Percentiles rank a stretch among this genome's conserved stretches.
Evolutionary conservation across 2,888 invertebrate genomes (phyloP).

Genomic region (Chaetogeoica ovagalla): DNA sequence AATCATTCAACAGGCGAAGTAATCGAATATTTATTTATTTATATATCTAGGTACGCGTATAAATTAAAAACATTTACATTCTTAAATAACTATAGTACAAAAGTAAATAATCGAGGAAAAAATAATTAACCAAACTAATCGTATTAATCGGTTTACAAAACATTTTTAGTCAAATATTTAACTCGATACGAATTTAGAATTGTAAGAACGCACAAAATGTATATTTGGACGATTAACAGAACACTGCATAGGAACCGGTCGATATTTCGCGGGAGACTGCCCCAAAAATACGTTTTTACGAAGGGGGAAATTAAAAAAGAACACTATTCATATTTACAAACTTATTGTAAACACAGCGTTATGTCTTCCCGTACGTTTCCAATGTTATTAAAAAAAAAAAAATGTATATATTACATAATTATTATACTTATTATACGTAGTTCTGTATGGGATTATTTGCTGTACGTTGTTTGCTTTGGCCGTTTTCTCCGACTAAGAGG

Average conservation of each 20-base stretch:
- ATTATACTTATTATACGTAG: constrained; percentile 12
- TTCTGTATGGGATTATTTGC: background rate
- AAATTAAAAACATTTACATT: too few species aligned
- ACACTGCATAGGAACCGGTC: background rate
- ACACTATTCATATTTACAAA: constrained; percentile 12
- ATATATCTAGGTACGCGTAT: too few species aligned
- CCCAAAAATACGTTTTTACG: background rate
- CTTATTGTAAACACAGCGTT: background rate
- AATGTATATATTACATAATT: background rate
- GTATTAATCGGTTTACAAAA: too few species aligned
- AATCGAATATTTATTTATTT: too few species aligned
- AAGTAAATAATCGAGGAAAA: too few species aligned
- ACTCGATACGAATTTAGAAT: too few species aligned
- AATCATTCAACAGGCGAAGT: too few species aligned
- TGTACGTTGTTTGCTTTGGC: constrained; percentile 27
- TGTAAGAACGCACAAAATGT: too few species aligned
- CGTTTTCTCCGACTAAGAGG: background rate
- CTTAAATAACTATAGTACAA: too few species aligned
- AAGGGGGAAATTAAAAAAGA: constrained; percentile 35
- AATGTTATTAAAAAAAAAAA: constrained; percentile 8
- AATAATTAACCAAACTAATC: too few species aligned
- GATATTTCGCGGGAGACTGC: constrained; percentile 20
- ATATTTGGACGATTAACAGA: background rate
- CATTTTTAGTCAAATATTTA: too few species aligned
- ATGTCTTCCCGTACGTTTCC: background rate